phyloP scores from a whole-genome alignment of 2,797 vertebrate species.

The Spinus olivaceus region DNA sequence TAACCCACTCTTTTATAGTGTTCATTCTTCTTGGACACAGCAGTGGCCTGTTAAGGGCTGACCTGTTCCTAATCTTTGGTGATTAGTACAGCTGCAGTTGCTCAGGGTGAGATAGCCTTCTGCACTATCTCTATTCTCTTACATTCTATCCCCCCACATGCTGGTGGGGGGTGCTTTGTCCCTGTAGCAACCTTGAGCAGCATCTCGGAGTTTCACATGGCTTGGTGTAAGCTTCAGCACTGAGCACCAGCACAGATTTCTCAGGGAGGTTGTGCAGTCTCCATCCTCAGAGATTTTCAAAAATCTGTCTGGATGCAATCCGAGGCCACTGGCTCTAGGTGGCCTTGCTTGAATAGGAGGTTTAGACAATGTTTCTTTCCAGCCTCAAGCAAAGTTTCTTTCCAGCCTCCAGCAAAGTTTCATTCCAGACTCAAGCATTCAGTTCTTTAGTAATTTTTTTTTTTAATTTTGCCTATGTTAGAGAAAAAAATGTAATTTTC shows the following conservation, averaged over 20 bases:
- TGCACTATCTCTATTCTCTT: too few species aligned
- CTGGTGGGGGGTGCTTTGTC: neutral
- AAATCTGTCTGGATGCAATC: neutral
- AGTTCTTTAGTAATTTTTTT: neutral
- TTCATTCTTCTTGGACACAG: neutral
- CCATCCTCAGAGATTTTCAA: neutral
- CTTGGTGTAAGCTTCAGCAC: neutral
- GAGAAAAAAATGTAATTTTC: fast-evolving
- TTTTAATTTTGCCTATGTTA: neutral
- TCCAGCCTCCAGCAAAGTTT: neutral
- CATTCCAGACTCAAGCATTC: neutral
- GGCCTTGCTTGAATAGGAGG: neutral
- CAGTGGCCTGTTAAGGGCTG: too few species aligned
- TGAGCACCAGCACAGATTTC: neutral
- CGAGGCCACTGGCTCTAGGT: neutral
- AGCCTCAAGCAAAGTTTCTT: neutral
- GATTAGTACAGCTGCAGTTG: too few species aligned
- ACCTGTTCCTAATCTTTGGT: too few species aligned
- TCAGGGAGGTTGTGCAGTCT: neutral
- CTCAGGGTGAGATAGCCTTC: too few species aligned
- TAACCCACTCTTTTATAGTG: too few species aligned
- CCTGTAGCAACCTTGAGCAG: neutral
- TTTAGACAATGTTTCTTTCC: neutral
- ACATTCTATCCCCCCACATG: too few species aligned
- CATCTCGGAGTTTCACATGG: neutral